phyloP scores from a whole-genome alignment of 2,888 invertebrate genomes.

The Tupiocoris notatus region DNA sequence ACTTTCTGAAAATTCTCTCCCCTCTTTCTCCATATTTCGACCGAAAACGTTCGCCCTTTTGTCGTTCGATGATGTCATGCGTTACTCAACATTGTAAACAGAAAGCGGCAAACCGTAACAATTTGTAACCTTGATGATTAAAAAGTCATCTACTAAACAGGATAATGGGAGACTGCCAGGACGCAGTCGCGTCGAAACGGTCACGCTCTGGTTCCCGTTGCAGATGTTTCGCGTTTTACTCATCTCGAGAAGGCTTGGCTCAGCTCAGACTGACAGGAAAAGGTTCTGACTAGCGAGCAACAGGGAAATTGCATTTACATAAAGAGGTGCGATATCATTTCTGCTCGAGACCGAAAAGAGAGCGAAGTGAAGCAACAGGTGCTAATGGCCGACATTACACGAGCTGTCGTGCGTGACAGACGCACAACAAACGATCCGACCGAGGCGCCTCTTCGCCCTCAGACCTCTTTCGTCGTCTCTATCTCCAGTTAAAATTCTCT shows the following conservation, averaged over 20 bases:
- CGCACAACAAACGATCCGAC: slow-evolving; percentile 24
- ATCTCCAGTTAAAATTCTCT: too few species aligned
- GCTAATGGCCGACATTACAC: slow-evolving; percentile 35
- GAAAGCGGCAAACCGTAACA: not conserved
- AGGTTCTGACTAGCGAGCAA: not conserved
- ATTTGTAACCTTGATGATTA: not conserved
- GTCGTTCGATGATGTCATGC: not conserved
- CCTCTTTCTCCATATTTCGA: too few species aligned
- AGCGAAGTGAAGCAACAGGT: slow-evolving; percentile 29
- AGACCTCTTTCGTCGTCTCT: too few species aligned
- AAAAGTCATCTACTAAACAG: not conserved
- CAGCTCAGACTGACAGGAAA: too few species aligned
- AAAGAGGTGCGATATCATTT: not conserved
- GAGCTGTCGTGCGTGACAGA: slow-evolving; percentile 31
- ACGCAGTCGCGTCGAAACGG: not conserved
- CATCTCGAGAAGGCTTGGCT: not conserved
- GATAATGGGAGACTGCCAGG: not conserved
- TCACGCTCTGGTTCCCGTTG: not conserved
- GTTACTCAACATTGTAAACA: not conserved
- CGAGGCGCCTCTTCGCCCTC: too few species aligned
- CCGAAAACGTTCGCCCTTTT: too few species aligned
- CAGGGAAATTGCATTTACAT: not conserved
- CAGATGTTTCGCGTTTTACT: not conserved
- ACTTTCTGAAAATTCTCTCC: too few species aligned
- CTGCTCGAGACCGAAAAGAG: not conserved